These are phyloP conservation scores for Toxotes jaculatrix DNA, from an alignment of 2,113 vertebrate genomes.

Conservation along the genomic window DNA sequence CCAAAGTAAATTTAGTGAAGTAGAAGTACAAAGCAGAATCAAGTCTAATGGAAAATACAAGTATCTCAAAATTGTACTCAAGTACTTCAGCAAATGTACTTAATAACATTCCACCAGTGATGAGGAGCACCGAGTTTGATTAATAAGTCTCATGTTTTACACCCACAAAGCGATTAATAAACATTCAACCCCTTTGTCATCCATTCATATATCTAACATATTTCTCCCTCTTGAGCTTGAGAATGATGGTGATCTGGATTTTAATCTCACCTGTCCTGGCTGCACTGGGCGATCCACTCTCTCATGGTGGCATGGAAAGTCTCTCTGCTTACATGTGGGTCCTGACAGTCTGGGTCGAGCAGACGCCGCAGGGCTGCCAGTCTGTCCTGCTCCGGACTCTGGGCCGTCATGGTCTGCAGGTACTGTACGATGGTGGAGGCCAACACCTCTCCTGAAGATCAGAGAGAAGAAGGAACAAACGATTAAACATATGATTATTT, in stretches of 20 bases:
- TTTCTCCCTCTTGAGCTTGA: too few relatives aligned
- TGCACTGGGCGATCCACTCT: constrained; percentile 82
- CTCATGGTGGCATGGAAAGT: constrained; percentile 81
- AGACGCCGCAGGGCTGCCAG: constrained; percentile 70
- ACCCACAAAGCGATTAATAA: too few relatives aligned
- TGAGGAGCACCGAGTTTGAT: too few relatives aligned
- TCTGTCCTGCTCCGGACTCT: constrained; percentile 74
- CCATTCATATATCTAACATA: too few relatives aligned
- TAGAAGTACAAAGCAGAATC: neutral
- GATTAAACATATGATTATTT: neutral
- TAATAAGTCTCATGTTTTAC: too few relatives aligned
- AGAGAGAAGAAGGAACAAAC: constrained; percentile 8
- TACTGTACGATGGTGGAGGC: constrained; percentile 80
- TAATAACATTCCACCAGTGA: too few relatives aligned
- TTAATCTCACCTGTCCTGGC: constrained; percentile 75
- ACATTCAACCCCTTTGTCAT: too few relatives aligned
- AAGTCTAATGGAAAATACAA: too few relatives aligned
- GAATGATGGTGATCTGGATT: too few relatives aligned
- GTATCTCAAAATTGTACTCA: too few relatives aligned
- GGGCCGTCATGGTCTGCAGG: constrained; percentile 79
- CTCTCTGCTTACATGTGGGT: constrained; percentile 77
- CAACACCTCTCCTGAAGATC: constrained; percentile 74
- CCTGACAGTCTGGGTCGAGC: constrained; percentile 77
- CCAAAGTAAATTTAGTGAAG: neutral
- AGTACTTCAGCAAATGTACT: too few relatives aligned